Base-by-base conservation (phyloP, 2,888 invertebrate genomes). In the Ennomos quercinarius region DNA sequence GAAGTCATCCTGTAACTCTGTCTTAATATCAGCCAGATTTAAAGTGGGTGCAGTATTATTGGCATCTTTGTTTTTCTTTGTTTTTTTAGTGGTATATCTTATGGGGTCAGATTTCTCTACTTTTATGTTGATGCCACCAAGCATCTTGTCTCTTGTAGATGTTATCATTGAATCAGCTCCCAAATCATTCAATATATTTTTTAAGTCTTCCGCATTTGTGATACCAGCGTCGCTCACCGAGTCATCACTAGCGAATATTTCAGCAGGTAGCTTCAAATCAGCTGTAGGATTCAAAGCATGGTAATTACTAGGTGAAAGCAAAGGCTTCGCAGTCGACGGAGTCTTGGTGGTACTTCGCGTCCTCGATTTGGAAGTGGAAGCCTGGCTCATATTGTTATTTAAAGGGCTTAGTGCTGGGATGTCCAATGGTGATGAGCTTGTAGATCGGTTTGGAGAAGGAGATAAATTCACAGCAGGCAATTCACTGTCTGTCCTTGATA, bases 171-270 rank as follows among this genome's bases (percentile, higher is more conserved):
- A 61, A 39, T 75, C 68, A 8, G 74, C 64, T 17, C 80, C 71
- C 9, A 82, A 65, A 40, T 89, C 86, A 53, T 82, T 75, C 3
- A 89, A 70, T 13, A 80, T 70, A 67, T 78, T 82, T 44, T 80
- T 78, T 27, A 81, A 68, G 17, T 89, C 89, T 48, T 91, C 91
- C 10, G 74, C 56, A 10, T 76, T 63, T 38, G 77, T 64, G 0
- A 84, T 64, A 9, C 91, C 88, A 38, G 85, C 79, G 56, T 92
- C 92, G 64, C 91, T 89, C 0, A 83, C 80, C 10, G 92, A 91
- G 65, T 93, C 93, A 67, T 93, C 93, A 68, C 90, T 91, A 46
- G 93, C 93, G 76, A 93, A 93, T 74, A 93, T 93, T 63, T 93
- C 90, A 54, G 89, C 91, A 8, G 93, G 93, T 27, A 93, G 78